Percentiles rank a stretch among this genome's conserved stretches.
Conservation (phyloP, 2,797 vertebrate species). For the Eulemur rubriventer region DNA sequence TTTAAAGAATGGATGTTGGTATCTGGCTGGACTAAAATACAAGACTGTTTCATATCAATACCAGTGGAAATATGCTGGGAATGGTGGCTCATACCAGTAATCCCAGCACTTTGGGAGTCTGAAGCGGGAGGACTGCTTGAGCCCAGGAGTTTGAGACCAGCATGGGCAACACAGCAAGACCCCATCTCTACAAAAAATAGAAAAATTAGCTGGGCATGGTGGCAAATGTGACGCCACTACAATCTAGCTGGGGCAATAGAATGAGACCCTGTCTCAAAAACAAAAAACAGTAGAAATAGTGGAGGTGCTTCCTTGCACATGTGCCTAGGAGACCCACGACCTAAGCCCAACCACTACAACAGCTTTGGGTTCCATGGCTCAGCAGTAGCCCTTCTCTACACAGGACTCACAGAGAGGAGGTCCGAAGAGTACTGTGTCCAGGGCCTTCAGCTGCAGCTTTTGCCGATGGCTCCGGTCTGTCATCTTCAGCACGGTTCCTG, state of each 20-base stretch:
- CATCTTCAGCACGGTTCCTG: slow-evolving; percentile 94
- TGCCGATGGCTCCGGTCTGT: slow-evolving; percentile 96
- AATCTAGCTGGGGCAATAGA: not conserved
- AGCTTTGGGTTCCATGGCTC: not conserved
- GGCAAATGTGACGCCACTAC: not conserved
- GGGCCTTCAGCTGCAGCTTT: slow-evolving; percentile 96
- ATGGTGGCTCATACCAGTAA: not conserved
- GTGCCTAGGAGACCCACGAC: not conserved
- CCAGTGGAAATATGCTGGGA: not conserved
- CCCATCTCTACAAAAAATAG: not conserved
- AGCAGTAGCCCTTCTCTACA: not conserved
- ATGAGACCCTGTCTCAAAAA: not conserved
- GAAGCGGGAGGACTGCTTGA: not conserved
- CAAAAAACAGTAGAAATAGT: not conserved
- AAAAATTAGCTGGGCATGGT: not conserved
- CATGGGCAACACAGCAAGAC: not conserved
- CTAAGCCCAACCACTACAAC: not conserved
- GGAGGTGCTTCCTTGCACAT: not conserved
- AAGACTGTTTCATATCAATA: not conserved
- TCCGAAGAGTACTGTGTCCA: slow-evolving; percentile 98
- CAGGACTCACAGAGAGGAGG: slow-evolving; percentile 93
- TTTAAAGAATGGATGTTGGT: slow-evolving; percentile 21
- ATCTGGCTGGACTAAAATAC: not conserved
- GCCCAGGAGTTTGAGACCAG: not conserved
- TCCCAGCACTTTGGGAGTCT: not conserved